These are phyloP conservation scores for Drosophila stalkeri DNA, from an alignment of 2,888 invertebrate species.

Conservation along the genomic window DNA sequence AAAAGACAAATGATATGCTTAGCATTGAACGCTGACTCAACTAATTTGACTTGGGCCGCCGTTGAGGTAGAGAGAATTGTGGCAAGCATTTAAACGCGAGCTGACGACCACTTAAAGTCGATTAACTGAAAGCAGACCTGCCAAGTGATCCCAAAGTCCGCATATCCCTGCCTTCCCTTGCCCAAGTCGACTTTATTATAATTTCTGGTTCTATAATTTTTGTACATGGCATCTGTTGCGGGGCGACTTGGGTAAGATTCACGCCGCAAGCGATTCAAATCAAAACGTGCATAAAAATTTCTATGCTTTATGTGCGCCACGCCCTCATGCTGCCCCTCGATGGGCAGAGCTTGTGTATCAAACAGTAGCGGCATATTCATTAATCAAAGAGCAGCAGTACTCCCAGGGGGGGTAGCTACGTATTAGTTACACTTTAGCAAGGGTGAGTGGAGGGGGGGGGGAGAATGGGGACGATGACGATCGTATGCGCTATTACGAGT, in stretches of 20 bases:
- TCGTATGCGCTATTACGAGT: neutral
- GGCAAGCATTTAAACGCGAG: slow-evolving; percentile 43
- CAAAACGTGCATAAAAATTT: slow-evolving; percentile 68
- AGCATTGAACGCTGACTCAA: slow-evolving; percentile 49
- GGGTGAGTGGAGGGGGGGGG: slow-evolving; percentile 3
- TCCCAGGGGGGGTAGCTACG: slow-evolving; percentile 35
- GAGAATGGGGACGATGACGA: neutral
- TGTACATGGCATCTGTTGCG: slow-evolving; percentile 25
- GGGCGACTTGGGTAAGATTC: slow-evolving; percentile 34
- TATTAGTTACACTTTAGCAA: slow-evolving; percentile 71
- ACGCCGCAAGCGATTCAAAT: slow-evolving; percentile 62
- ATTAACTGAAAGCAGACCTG: slow-evolving; percentile 47
- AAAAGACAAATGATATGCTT: slow-evolving; percentile 70
- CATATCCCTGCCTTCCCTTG: neutral
- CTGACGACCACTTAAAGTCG: slow-evolving; percentile 64
- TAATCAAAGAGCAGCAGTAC: slow-evolving; percentile 72
- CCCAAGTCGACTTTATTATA: slow-evolving; percentile 15
- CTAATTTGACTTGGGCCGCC: slow-evolving; percentile 24
- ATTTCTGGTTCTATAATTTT: slow-evolving; percentile 49
- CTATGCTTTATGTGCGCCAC: slow-evolving; percentile 37
- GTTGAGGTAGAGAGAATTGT: slow-evolving; percentile 6
- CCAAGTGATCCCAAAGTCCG: neutral
- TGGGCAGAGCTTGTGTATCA: slow-evolving; percentile 39
- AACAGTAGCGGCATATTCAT: slow-evolving; percentile 73
- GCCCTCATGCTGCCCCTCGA: neutral